Evolutionary conservation across 2,113 vertebrate genomes (phyloP).

Genomic region (Chinchilla lanigera): DNA sequence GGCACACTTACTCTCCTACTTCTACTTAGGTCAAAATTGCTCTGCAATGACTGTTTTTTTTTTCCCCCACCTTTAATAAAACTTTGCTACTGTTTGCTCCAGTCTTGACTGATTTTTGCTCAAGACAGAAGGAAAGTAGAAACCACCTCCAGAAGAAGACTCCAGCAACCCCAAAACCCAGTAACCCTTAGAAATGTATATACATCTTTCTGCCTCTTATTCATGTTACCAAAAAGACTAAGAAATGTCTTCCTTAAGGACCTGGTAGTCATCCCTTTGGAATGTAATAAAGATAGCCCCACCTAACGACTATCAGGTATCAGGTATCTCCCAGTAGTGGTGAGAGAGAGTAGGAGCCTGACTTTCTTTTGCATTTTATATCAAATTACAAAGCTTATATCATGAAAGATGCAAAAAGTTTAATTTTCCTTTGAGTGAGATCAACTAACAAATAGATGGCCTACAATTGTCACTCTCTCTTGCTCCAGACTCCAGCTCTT

Average conservation of each 20-base stretch:
- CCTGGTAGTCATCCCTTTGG: not conserved
- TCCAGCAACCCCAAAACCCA: not conserved
- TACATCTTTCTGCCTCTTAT: not conserved
- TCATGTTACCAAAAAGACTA: not conserved
- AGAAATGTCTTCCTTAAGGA: slow-evolving; percentile 3
- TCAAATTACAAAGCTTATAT: not conserved
- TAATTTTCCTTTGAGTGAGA: not conserved
- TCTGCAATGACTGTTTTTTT: not conserved
- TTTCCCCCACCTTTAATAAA: not conserved
- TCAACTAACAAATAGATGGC: not conserved
- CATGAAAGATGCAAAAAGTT: not conserved
- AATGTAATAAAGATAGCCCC: not conserved
- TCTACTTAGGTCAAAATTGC: not conserved
- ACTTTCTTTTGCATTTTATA: not conserved
- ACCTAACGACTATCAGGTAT: not conserved
- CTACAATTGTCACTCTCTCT: not conserved
- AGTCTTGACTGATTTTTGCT: not conserved
- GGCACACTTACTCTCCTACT: not conserved
- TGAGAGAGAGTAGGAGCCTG: not conserved
- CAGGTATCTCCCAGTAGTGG: not conserved
- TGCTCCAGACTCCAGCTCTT: not conserved
- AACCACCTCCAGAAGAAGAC: not conserved
- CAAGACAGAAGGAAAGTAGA: not conserved
- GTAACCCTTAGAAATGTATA: not conserved
- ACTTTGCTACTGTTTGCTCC: not conserved